These are phyloP conservation scores for Hydrocynus forskahlii DNA, from an alignment of 2,797 vertebrate genomes.

Conservation along the genomic window DNA sequence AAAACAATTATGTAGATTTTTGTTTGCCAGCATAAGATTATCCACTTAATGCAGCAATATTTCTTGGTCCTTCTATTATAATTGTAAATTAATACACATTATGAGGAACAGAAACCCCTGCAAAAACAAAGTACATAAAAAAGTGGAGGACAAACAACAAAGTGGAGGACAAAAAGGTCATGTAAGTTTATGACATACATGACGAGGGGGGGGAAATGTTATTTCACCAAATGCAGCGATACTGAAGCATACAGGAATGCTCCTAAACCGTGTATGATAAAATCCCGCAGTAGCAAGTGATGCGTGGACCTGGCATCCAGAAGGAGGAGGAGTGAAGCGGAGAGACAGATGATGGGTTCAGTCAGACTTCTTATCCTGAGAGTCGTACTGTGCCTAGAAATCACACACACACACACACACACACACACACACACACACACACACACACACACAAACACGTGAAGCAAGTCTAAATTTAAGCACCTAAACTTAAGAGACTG, in stretches of 20 bases:
- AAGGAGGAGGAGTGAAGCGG: conserved; percentile 21
- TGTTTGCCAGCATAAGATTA: conserved; percentile 18
- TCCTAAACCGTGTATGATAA: background rate
- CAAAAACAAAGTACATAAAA: background rate
- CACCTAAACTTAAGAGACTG: background rate
- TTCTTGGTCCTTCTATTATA: conserved; percentile 3
- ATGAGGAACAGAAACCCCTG: background rate
- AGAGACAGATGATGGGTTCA: conserved; percentile 56
- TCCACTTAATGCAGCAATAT: conserved; percentile 2
- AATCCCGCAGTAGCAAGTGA: conserved; percentile 33
- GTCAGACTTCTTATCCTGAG: conserved; percentile 76
- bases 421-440: background rate
- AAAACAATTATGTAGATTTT: background rate
- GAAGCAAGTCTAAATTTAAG: background rate
- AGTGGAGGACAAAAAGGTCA: background rate
- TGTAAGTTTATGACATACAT: background rate
- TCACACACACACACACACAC: background rate
- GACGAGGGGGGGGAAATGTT: background rate
- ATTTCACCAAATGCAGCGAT: background rate
- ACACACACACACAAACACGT: too few relatives aligned
- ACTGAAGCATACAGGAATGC: conserved; percentile 23
- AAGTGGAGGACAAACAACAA: background rate
- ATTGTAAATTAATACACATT: background rate
- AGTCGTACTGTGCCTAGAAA: conserved; percentile 69
- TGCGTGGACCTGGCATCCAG: conserved; percentile 14